A percentile compares a stretch with the other conserved stretches of the same genome.
phyloP scores from a whole-genome alignment of 2,113 vertebrate genomes.

The Misgurnus anguillicaudatus region DNA sequence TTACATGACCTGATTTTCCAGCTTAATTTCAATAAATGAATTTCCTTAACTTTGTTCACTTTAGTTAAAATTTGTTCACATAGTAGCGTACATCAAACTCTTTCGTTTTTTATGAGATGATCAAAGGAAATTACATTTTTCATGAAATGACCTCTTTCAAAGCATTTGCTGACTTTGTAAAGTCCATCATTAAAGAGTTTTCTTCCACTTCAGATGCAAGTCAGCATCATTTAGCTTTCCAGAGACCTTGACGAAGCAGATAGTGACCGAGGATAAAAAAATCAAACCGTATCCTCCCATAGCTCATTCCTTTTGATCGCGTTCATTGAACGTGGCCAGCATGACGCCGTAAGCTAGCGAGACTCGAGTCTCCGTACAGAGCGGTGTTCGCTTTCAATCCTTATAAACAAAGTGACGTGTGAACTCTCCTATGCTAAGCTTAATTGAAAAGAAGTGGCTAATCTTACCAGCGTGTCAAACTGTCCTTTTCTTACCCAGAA shows the following conservation, averaged over 20 bases:
- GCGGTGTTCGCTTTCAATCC: slow-evolving; percentile 39
- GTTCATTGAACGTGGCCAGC: slow-evolving; percentile 37
- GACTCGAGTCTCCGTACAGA: slow-evolving; percentile 12
- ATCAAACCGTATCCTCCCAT: not conserved
- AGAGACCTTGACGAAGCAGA: slow-evolving; percentile 9
- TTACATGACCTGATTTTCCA: too few species aligned
- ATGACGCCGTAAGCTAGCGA: slow-evolving; percentile 17
- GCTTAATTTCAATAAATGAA: too few species aligned
- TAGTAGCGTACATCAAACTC: not conserved
- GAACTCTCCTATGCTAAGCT: slow-evolving; percentile 33
- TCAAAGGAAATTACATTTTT: not conserved
- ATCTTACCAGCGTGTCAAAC: slow-evolving; percentile 57
- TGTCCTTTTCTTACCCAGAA: slow-evolving; percentile 43
- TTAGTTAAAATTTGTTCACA: not conserved
- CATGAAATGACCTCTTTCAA: not conserved
- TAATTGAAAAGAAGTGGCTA: slow-evolving; percentile 60
- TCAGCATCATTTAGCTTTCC: slow-evolving; percentile 32
- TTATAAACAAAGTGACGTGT: slow-evolving; percentile 43
- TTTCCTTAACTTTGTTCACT: too few species aligned
- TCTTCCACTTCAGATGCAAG: slow-evolving; percentile 27
- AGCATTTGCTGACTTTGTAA: slow-evolving; percentile 26
- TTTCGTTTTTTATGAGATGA: not conserved
- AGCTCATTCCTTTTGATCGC: slow-evolving; percentile 38
- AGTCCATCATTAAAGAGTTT: slow-evolving; percentile 7
- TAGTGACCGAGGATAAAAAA: slow-evolving; percentile 3